Evolutionary conservation across 2,888 invertebrate species (phyloP), one percentile per base, ranked within the genome.

Genomic region (Zootermopsis nevadensis): DNA sequence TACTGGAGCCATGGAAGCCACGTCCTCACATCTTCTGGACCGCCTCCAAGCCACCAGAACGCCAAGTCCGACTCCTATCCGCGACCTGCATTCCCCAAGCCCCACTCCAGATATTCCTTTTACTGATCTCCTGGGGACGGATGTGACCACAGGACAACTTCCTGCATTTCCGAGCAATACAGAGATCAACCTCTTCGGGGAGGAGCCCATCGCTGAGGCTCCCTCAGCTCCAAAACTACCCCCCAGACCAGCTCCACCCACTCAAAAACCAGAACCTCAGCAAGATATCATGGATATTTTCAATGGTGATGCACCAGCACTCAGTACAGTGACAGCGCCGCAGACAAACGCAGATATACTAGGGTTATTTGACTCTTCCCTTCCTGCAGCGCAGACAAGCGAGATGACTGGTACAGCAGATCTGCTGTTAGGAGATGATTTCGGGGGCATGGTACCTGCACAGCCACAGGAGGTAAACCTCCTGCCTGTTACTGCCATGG

Each of bases 1-100:
- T 1, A 96, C 97, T 60, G 97, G 96, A 2, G 96, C 96, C 83
- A 93, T 97, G 94, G 96, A 97, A 87, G 95, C 96, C 80, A 95
- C 96, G 0, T 97, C 97, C 86, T 94, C 95, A 6, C 95, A 96
- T 88, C 90, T 97, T 81, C 89, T 97, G 83, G 96, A 96, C 86
- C 93, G 96, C 84, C 93, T 97, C 84, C 95, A 96, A 81, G 95
- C 94, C 8, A 97, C 96, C 0, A 93, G 97, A 86, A 96, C 96
- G 0, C 97, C 97, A 0, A 97, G 96, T 89, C 97, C 97, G 0
- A 95, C 96, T 0, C 94, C 96, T 19, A 95, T 95, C 91, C 91
- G 95, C 69, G 95, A 95, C 86, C 91, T 95, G 19, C 96, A 96
- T 88, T 96, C 96, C 0, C 96, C 97, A 0, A 95, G 96, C 87